phyloP scores from a whole-genome alignment of 2,113 vertebrate species.

The Rynchops niger region DNA sequence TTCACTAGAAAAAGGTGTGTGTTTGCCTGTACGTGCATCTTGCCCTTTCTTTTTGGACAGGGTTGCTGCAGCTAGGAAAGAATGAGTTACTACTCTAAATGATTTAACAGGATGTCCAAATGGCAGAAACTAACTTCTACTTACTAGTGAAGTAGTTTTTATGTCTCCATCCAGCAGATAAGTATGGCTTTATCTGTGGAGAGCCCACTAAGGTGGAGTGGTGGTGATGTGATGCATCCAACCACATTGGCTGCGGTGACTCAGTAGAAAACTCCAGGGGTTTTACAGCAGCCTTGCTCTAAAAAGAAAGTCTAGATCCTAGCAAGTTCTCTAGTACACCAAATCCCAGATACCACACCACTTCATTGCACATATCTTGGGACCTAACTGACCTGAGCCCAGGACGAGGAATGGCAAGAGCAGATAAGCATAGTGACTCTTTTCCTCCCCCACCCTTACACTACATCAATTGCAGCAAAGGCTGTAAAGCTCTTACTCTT shows the following conservation, averaged over 20 bases:
- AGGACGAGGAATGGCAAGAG: neutral
- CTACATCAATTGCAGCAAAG: neutral
- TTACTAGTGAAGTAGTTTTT: neutral
- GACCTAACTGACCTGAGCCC: neutral
- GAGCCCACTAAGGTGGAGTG: neutral
- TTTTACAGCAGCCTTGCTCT: neutral
- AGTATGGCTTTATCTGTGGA: neutral
- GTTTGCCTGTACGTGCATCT: neutral
- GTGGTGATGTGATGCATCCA: neutral
- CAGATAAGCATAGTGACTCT: neutral
- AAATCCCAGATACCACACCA: neutral
- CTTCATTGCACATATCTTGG: accelerated
- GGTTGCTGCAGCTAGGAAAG: neutral
- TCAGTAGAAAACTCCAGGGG: neutral
- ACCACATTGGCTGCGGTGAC: neutral
- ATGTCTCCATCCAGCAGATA: neutral
- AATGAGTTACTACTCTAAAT: neutral
- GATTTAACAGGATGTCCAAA: neutral
- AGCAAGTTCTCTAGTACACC: neutral
- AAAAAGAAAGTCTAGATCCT: neutral
- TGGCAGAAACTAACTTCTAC: neutral
- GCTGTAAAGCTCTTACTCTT: neutral
- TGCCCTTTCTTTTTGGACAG: neutral
- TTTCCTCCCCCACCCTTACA: neutral
- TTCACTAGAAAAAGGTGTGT: neutral